Base-by-base conservation (phyloP, 2,113 vertebrate species). In the Panthera tigris region DNA sequence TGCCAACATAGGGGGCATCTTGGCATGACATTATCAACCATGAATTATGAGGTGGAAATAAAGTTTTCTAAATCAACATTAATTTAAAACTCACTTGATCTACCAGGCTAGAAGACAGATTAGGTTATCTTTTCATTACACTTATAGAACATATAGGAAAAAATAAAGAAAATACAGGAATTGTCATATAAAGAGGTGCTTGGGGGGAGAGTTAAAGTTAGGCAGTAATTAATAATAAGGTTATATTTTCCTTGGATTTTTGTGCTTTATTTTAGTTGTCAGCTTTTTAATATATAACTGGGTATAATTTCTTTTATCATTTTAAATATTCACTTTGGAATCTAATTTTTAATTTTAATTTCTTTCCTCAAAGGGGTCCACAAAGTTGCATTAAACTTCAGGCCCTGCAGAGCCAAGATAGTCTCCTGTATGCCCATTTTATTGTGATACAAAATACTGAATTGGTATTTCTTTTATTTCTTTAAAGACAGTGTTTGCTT, bases 401-500 rank as follows among this genome's bases (percentile, higher is more conserved):
- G 66, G 9, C 5, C 7, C 23, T 19, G 52, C 6, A 74, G 25
- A 90, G 69, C 14, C 15, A 69, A 5, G 15, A 39, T 69, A 65
- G 76, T 87, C 19, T 84, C 36, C 25, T 48, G n/a, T 31, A 82
- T 36, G 57, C 4, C 83, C 16, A 80, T 87, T 92, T 87, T 94
- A 81, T 95, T 96, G 94, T 90, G 10, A 52, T 83, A 55, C 36
- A 86, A 89, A 91, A 78, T 81, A 57, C 3, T 90, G 36, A 95
- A 87, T 74, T 93, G 45, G 14, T 71, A 61, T 81, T 91, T 92
- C 27, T 86, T 96, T 90, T 80, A 61, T 68, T 93, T 90, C 41
- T 78, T 96, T 92, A 92, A 97, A 97, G 52, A 95, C 66, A 94
- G 71, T 79, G 63, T 71, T 89, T 92, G 41, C 55, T 97, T 94